Evolutionary conservation across 2,797 vertebrate species (phyloP).

Genomic region (Muscicapa comitata): DNA sequence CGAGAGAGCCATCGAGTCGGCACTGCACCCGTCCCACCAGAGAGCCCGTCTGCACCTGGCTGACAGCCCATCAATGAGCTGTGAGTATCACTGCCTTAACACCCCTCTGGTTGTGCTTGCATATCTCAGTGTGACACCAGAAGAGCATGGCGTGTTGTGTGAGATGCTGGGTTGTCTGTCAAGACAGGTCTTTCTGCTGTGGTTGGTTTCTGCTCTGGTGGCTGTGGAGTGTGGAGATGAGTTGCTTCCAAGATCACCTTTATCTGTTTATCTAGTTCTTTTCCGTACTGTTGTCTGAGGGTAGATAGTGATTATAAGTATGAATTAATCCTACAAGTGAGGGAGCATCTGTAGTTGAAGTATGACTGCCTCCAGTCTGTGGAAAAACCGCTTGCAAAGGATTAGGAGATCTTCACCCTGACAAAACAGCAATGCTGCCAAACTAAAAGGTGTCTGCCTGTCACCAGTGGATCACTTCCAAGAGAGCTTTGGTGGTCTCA

Average conservation of each 20-base stretch:
- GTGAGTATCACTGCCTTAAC: constrained; percentile 72
- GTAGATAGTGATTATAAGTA: not conserved
- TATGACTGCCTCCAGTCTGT: not conserved
- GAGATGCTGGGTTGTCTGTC: not conserved
- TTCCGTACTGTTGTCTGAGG: not conserved
- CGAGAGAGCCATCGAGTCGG: constrained; percentile 70
- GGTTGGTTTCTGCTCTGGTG: not conserved
- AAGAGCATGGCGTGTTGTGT: not conserved
- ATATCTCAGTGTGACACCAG: not conserved
- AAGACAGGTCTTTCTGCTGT: not conserved
- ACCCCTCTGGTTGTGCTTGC: not conserved
- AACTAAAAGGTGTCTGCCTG: not conserved
- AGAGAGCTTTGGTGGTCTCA: not conserved
- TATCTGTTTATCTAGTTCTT: not conserved
- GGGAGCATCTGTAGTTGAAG: not conserved
- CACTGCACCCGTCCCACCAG: constrained; percentile 54
- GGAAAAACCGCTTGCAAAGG: not conserved
- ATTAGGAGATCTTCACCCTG: not conserved
- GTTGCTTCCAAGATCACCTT: not conserved
- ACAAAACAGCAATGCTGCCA: not conserved
- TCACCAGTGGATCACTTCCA: not conserved
- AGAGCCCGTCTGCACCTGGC: constrained; percentile 59
- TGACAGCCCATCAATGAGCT: constrained; percentile 71
- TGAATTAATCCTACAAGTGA: not conserved
- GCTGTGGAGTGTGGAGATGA: not conserved